Base-by-base conservation (phyloP, 1,140 invertebrate genomes). In the Hycleus phaleratus region DNA sequence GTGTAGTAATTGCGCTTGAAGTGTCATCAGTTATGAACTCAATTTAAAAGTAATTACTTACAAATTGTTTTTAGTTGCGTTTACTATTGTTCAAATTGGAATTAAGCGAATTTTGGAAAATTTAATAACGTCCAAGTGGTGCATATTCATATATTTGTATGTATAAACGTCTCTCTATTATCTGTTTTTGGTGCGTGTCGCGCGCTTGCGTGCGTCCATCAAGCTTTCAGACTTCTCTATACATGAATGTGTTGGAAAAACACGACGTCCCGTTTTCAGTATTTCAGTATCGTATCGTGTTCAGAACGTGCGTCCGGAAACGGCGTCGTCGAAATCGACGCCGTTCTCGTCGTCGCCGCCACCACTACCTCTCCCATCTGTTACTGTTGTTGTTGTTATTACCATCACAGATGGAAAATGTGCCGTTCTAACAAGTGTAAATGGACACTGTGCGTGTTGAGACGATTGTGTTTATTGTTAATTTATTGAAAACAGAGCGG, bases 11-110 rank as follows among this genome's bases (percentile, higher is more conserved):
- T 53, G 55, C 52, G 45, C 54, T 60, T 62, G 46, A 55, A 65
- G 64, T 63, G 58, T 62, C 61, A 59, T 58, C 45, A 59, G 58
- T 63, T 63, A 65, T 65, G 59, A 65, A 65, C 58, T 65, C 64
- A 63, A 65, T 65, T 65, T 61, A 62, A 58, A 60, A 65, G 61
- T 63, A 63, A 65, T 65, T 61, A 65, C 61, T 18, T 18, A 18
- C 18, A 18, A 18, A 18, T 18, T 18, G 18, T 18, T 18, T 18
- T 18, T 18, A 18, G 18, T 18, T 18, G 18, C 18, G 18, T 18
- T 18, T 18, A 18, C 18, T 18, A 18, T 18, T 18, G 18, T 18
- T 18, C 1, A 18, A 18, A 18, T 18, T 18, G 18, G 18, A 18
- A 18, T 18, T 18, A 18, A 18, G 18, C 18, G 18, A 18, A 18